Conservation (phyloP, 2,797 vertebrate genomes). For the Eulemur albifrons region DNA sequence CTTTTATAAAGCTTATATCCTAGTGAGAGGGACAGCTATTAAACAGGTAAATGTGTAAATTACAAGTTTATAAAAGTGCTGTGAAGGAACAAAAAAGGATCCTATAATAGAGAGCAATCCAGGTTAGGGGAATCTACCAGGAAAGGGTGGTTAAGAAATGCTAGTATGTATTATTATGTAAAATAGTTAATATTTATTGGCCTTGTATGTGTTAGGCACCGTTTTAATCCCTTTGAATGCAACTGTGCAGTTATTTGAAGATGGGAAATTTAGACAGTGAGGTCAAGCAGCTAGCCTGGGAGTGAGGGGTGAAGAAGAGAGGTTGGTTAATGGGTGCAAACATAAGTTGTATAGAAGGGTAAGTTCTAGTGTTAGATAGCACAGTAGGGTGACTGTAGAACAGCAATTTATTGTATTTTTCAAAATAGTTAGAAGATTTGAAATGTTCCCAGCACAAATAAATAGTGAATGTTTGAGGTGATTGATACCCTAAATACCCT, state of each 20-base stretch:
- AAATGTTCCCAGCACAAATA: background rate
- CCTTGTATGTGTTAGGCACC: background rate
- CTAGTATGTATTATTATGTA: background rate
- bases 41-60: background rate
- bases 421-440: background rate
- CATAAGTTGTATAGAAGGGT: background rate
- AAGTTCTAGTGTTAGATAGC: no score
- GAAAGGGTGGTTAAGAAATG: background rate
- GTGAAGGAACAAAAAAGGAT: background rate
- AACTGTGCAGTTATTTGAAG: background rate
- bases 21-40: background rate
- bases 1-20: background rate
- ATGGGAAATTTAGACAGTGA: background rate
- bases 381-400: background rate
- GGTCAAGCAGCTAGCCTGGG: background rate
- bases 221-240: background rate
- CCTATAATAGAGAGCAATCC: background rate
- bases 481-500: background rate
- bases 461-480: background rate
- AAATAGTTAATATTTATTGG: background rate
- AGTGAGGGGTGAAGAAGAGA: background rate
- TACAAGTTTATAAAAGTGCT: background rate
- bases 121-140: no score
- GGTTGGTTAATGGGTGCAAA: background rate
- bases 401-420: background rate